Evolutionary conservation across 2,113 vertebrate species (phyloP).

Genomic region (Nicator chloris): DNA sequence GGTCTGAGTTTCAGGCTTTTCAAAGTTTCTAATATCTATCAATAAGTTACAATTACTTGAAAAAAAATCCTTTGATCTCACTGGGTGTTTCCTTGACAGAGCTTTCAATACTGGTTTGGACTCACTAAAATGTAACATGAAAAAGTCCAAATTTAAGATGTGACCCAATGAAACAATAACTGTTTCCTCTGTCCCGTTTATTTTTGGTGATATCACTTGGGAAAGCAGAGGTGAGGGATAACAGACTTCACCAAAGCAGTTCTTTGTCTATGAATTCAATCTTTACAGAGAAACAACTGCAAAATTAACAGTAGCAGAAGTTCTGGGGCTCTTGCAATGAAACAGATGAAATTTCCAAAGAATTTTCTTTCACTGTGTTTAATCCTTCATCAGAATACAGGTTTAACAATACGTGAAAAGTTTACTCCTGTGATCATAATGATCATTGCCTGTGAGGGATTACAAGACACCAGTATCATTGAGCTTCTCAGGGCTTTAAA

Average conservation of each 20-base stretch:
- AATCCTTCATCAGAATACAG: neutral
- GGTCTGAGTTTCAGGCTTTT: neutral
- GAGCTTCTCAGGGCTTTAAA: constrained; percentile 26
- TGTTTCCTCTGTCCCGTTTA: neutral
- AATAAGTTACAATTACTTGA: neutral
- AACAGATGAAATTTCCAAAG: neutral
- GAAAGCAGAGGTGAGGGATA: neutral
- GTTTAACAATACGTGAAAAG: constrained; percentile 16
- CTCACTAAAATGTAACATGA: neutral
- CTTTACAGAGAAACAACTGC: neutral
- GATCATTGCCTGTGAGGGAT: constrained; percentile 18
- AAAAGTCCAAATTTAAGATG: neutral
- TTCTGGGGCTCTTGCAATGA: neutral
- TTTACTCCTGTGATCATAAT: constrained; percentile 1
- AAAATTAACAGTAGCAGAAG: neutral
- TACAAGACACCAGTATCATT: neutral
- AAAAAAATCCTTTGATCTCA: neutral
- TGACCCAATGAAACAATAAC: neutral
- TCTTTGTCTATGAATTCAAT: neutral
- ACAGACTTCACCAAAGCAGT: neutral
- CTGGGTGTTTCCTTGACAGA: neutral
- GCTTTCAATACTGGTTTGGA: neutral
- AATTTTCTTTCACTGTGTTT: neutral
- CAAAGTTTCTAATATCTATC: neutral
- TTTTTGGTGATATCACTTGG: neutral